These are phyloP conservation scores for Himalopsyche tibetana DNA, from an alignment of 2,888 invertebrate genomes.

Conservation along the genomic window DNA sequence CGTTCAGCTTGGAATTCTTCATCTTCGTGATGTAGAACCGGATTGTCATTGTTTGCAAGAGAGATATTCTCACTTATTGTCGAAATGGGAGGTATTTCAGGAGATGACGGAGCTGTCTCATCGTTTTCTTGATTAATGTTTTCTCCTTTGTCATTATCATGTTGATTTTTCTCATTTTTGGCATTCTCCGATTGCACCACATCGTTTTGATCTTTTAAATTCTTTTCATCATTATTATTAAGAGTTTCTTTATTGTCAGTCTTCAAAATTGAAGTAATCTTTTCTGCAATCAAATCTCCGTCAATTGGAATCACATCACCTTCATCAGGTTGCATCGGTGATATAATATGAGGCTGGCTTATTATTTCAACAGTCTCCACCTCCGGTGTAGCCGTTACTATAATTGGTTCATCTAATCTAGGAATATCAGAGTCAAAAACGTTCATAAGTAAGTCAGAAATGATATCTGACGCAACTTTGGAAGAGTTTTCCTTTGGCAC, in stretches of 20 bases:
- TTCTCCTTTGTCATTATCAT: constrained; percentile 67
- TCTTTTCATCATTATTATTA: constrained; percentile 65
- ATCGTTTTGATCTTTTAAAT: constrained; percentile 66
- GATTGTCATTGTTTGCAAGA: constrained; percentile 72
- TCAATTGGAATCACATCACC: constrained; percentile 74
- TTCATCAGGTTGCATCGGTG: constrained; percentile 70
- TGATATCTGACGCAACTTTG: constrained; percentile 66
- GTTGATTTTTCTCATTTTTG: constrained; percentile 71
- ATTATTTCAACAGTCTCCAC: constrained; percentile 57
- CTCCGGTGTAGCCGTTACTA: constrained; percentile 58
- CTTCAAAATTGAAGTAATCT: constrained; percentile 71
- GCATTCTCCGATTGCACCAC: constrained; percentile 71
- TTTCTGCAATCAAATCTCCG: constrained; percentile 71
- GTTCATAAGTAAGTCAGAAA: constrained; percentile 50
- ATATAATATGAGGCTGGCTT: constrained; percentile 55
- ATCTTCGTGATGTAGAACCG: constrained; percentile 70
- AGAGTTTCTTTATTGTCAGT: constrained; percentile 60
- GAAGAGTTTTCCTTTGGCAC: constrained; percentile 55
- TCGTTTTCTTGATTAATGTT: constrained; percentile 67
- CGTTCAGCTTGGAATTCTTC: constrained; percentile 66
- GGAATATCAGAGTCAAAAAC: constrained; percentile 46
- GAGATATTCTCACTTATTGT: constrained; percentile 85
- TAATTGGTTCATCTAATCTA: constrained; percentile 57
- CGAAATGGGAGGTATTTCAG: constrained; percentile 83
- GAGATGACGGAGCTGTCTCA: constrained; percentile 71